Evolutionary conservation across 2,888 invertebrate genomes (phyloP).

Genomic region (Tipula confusa): DNA sequence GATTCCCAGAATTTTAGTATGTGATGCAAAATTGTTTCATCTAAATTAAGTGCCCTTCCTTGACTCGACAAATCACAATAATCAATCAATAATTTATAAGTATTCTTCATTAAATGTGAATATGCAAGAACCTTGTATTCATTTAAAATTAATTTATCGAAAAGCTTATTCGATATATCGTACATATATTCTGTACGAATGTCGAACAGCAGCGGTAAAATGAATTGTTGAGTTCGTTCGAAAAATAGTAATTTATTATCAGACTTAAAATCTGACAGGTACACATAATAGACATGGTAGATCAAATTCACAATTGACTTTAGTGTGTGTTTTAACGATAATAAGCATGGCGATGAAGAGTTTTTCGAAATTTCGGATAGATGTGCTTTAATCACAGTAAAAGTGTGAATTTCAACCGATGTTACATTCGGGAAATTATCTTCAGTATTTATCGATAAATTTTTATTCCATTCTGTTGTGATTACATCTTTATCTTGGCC

Average conservation of each 20-base stretch:
- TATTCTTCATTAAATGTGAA: constrained; percentile 60
- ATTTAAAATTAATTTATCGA: constrained; percentile 52
- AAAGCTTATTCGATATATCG: constrained; percentile 58
- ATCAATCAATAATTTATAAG: constrained; percentile 63
- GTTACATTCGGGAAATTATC: constrained; percentile 43
- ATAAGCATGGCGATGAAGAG: constrained; percentile 43
- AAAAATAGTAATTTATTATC: constrained; percentile 41
- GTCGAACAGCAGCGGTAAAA: constrained; percentile 67
- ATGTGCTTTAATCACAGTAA: constrained; percentile 49
- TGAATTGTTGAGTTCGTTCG: constrained; percentile 42
- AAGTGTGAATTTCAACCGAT: constrained; percentile 48
- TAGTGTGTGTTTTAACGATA: constrained; percentile 47
- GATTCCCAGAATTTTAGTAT: constrained; percentile 74
- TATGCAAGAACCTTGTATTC: constrained; percentile 60
- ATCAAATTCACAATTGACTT: constrained; percentile 46
- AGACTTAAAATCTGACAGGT: constrained; percentile 40
- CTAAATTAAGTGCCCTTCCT: constrained; percentile 41
- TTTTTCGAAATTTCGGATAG: constrained; percentile 45
- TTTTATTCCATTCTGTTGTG: constrained; percentile 48
- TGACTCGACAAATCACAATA: constrained; percentile 51
- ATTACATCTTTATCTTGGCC: constrained; percentile 48
- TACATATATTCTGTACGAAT: constrained; percentile 69
- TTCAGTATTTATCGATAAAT: constrained; percentile 43
- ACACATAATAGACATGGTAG: constrained; percentile 39
- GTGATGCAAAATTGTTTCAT: constrained; percentile 45